These are phyloP conservation scores for Poecilobothrus nobilitatus DNA, from an alignment of 2,888 invertebrate genomes.

Conservation along the genomic window DNA sequence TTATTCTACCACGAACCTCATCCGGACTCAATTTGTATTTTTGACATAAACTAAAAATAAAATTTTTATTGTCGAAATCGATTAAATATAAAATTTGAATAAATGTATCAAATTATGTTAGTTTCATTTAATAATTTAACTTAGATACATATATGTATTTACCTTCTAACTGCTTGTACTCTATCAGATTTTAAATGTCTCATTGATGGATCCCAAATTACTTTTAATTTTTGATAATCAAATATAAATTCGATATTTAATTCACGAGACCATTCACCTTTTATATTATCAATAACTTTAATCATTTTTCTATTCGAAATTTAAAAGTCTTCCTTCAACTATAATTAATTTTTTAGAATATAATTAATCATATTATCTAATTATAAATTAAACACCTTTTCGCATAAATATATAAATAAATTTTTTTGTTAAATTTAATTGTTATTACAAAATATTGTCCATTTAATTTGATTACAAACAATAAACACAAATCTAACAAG, in stretches of 20 bases:
- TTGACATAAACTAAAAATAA: neutral
- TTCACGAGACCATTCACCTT: constrained; percentile 39
- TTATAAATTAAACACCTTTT: too few species aligned
- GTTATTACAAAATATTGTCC: too few species aligned
- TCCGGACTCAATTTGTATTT: neutral
- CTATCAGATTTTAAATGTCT: neutral
- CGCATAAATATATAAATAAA: too few species aligned
- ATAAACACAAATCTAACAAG: neutral
- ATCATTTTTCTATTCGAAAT: neutral
- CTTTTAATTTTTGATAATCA: constrained; percentile 37
- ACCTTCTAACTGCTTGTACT: neutral
- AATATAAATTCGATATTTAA: constrained; percentile 39
- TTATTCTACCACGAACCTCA: constrained; percentile 35
- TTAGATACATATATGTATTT: neutral
- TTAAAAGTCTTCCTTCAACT: neutral
- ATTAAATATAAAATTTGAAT: too few species aligned
- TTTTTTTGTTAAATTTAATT: too few species aligned
- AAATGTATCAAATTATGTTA: too few species aligned
- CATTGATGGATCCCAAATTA: constrained; percentile 36
- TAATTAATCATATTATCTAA: too few species aligned
- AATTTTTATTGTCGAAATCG: neutral
- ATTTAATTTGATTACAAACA: neutral
- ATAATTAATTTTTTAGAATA: too few species aligned
- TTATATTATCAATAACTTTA: neutral
- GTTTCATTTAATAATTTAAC: neutral